Conservation (phyloP, 2,797 vertebrate genomes). For the Phrynocephalus guinanensis region DNA sequence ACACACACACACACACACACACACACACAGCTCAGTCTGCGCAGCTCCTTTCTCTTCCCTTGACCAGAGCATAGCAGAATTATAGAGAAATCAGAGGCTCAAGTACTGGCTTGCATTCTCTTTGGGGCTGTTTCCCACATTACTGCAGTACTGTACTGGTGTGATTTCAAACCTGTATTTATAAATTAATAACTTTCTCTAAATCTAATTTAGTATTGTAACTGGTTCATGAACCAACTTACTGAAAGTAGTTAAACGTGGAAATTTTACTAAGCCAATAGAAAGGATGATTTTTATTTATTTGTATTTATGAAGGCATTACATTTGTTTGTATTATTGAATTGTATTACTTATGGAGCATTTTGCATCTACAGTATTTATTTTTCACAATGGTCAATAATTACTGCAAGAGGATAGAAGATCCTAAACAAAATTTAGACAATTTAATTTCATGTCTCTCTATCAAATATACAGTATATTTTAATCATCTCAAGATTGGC, state of each 20-base stretch:
- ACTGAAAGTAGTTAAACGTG: neutral
- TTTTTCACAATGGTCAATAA: neutral
- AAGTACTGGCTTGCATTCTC: neutral
- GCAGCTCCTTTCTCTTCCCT: no score
- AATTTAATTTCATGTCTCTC: neutral
- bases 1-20: no score
- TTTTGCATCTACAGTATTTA: neutral
- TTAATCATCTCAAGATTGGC: constrained; percentile 18
- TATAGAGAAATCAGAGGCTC: neutral
- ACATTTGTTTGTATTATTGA: neutral
- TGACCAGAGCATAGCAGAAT: neutral
- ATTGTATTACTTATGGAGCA: neutral
- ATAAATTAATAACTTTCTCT: neutral
- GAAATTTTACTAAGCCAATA: constrained; percentile 21
- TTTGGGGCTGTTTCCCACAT: neutral
- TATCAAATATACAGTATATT: constrained; percentile 1
- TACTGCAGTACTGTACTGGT: neutral
- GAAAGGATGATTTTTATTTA: constrained; percentile 19
- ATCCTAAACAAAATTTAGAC: neutral
- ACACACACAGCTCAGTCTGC: no score
- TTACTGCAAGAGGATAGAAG: neutral
- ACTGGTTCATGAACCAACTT: neutral
- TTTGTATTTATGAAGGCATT: constrained; percentile 7
- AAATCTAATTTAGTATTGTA: constrained; percentile 1
- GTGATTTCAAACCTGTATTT: neutral